These are phyloP conservation scores for Cepaea hortensis DNA, from an alignment of 2,888 invertebrate genomes.

Conservation along the genomic window DNA sequence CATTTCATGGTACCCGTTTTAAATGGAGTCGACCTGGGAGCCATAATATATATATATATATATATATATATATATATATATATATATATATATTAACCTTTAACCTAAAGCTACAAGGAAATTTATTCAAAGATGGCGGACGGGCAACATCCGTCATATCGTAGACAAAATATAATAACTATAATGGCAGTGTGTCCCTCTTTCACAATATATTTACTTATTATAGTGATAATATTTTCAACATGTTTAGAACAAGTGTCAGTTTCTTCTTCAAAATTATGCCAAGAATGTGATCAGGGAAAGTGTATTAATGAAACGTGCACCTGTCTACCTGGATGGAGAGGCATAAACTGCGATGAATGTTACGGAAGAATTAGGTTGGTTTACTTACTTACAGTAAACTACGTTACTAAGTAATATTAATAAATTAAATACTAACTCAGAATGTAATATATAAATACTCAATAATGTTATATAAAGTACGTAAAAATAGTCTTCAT, in stretches of 20 bases:
- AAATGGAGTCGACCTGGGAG: too few species aligned
- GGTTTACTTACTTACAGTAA: too few species aligned
- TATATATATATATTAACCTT: not conserved
- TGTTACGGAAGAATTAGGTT: constrained; percentile 67
- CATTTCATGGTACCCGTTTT: too few species aligned
- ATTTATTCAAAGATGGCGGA: constrained; percentile 45
- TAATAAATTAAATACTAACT: not conserved
- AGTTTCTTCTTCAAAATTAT: constrained; percentile 27
- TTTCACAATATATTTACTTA: constrained; percentile 8
- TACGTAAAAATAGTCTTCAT: too few species aligned
- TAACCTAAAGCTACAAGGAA: constrained; percentile 9
- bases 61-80: too few species aligned
- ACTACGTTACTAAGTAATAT: too few species aligned
- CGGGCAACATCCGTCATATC: constrained; percentile 19
- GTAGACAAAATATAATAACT: constrained; percentile 3
- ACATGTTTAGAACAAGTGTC: not conserved
- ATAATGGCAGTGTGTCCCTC: not conserved
- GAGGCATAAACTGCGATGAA: constrained; percentile 88
- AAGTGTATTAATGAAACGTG: constrained; percentile 87
- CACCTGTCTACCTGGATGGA: constrained; percentile 89
- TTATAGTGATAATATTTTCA: not conserved
- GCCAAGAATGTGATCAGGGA: constrained; percentile 80
- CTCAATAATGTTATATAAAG: too few species aligned
- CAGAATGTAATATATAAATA: not conserved
- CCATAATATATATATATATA: too few species aligned